Conservation (phyloP, 2,797 vertebrate species). For the Hypotaenidia philippensis region DNA sequence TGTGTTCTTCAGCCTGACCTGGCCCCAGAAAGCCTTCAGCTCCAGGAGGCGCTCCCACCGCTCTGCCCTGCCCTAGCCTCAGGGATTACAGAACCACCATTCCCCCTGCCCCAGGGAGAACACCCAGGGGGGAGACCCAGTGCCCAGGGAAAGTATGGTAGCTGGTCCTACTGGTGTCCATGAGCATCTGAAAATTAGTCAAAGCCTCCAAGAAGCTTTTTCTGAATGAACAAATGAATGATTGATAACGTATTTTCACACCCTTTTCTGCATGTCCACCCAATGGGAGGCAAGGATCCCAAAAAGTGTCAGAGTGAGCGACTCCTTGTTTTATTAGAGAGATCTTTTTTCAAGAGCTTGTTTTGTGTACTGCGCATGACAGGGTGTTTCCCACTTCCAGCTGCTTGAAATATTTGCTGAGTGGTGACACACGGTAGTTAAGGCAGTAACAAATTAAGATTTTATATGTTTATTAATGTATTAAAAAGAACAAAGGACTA, state of each 20-base stretch:
- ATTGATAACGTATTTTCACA: not conserved
- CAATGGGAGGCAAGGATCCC: not conserved
- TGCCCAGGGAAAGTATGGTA: fast-evolving
- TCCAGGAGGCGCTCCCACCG: not conserved
- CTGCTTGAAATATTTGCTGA: conserved; percentile 9
- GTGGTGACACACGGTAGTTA: not conserved
- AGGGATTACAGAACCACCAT: not conserved
- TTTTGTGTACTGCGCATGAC: not conserved
- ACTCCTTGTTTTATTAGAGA: not conserved
- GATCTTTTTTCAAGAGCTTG: not conserved
- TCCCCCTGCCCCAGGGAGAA: not conserved
- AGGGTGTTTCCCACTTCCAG: not conserved
- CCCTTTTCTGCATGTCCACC: not conserved
- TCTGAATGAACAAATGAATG: not conserved
- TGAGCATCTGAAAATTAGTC: not conserved
- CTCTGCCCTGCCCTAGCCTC: not conserved
- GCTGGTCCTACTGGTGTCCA: not conserved
- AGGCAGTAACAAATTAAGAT: not conserved
- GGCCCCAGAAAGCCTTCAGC: not conserved
- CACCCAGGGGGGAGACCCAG: not conserved
- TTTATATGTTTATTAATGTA: not conserved
- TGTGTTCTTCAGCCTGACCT: not conserved
- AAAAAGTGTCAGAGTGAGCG: not conserved
- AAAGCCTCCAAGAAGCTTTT: not conserved
- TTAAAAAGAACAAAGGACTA: not conserved